These are phyloP conservation scores for Autographa gamma DNA, from an alignment of 2,888 invertebrate genomes.

Conservation along the genomic window DNA sequence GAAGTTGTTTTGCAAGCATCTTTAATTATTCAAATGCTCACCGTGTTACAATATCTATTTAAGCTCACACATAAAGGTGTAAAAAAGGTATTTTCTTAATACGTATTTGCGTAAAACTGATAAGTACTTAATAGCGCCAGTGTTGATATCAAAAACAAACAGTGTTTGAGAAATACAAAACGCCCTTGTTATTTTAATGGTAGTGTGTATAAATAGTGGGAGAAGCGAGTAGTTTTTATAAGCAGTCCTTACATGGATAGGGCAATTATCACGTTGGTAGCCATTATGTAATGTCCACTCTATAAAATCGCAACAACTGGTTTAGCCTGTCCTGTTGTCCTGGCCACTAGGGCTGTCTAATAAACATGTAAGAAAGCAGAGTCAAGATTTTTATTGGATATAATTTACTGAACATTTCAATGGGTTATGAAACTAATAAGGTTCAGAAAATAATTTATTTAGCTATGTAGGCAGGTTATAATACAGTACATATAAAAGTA, in stretches of 20 bases:
- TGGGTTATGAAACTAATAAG: too few relatives aligned
- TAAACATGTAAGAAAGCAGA: not conserved
- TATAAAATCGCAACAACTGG: slow-evolving; percentile 86
- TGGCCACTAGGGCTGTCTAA: slow-evolving; percentile 62
- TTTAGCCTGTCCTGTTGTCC: slow-evolving; percentile 66
- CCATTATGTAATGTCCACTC: slow-evolving; percentile 81
- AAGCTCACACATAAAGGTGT: not conserved
- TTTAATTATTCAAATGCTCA: not conserved
- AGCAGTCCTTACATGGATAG: slow-evolving; percentile 57
- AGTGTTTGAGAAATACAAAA: slow-evolving; percentile 36
- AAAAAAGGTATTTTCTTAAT: not conserved
- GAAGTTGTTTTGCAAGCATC: slow-evolving; percentile 20
- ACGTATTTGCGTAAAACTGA: slow-evolving; percentile 2
- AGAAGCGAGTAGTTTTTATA: slow-evolving; percentile 57
- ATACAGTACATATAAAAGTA: too few relatives aligned
- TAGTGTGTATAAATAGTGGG: slow-evolving; percentile 44
- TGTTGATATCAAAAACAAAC: slow-evolving; percentile 28
- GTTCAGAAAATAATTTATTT: too few relatives aligned
- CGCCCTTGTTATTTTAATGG: slow-evolving; percentile 46
- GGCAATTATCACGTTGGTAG: slow-evolving; percentile 75
- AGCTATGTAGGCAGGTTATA: too few relatives aligned
- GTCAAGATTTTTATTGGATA: slow-evolving; percentile 10
- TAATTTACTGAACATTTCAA: not conserved
- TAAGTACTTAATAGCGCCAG: slow-evolving; percentile 25
- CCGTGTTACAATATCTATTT: slow-evolving; percentile 8